These are phyloP conservation scores for Prenolepis imparis DNA, from an alignment of 2,888 invertebrate genomes.

Conservation along the genomic window DNA sequence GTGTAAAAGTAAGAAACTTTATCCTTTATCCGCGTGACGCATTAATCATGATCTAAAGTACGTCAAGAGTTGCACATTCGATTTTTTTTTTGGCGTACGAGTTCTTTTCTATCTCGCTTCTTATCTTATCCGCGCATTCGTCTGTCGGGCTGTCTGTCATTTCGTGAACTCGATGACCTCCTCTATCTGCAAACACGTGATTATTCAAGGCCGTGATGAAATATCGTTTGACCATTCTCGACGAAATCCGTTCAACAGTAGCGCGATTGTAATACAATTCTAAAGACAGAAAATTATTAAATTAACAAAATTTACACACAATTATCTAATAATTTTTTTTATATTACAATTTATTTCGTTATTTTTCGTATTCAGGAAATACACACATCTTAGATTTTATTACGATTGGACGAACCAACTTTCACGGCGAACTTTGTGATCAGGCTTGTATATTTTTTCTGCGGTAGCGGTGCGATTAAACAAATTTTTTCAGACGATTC, in stretches of 20 bases:
- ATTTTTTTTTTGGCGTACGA: background rate
- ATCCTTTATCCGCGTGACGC: background rate
- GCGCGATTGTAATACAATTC: background rate
- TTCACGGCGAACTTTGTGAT: background rate
- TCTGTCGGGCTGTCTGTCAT: slow-evolving; percentile 25
- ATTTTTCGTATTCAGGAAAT: background rate
- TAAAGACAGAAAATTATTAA: background rate
- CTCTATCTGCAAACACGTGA: slow-evolving; percentile 22
- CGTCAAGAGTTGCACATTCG: background rate
- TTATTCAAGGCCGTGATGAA: slow-evolving; percentile 19
- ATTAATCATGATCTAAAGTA: background rate
- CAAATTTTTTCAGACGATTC: slow-evolving; percentile 70
- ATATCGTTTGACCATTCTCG: slow-evolving; percentile 9
- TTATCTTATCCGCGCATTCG: slow-evolving; percentile 2
- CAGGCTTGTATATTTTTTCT: background rate
- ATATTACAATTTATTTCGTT: background rate
- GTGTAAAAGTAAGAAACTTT: slow-evolving; percentile 4
- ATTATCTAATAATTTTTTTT: background rate
- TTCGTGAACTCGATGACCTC: slow-evolving; percentile 26
- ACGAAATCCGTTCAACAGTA: background rate
- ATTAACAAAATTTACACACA: background rate
- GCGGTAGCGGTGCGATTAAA: slow-evolving; percentile 68
- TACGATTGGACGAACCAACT: background rate
- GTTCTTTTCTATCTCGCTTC: background rate
- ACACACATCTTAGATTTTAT: background rate